phyloP scores from a whole-genome alignment of 2,888 invertebrate species.

The Dryocosmus kuriphilus region DNA sequence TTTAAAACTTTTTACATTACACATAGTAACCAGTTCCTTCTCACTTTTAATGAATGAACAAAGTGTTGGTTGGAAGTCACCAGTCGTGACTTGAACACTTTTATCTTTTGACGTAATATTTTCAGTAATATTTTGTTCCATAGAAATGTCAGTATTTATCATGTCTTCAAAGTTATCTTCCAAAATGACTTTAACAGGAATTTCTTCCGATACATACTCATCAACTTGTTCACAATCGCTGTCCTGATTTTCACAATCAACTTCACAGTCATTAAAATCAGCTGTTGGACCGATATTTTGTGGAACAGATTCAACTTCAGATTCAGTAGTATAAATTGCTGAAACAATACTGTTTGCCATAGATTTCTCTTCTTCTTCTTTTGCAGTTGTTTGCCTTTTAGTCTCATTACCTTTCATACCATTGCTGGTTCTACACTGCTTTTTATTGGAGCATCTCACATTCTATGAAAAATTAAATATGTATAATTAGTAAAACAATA shows the following conservation, averaged over 20 bases:
- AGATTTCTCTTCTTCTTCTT: constrained; percentile 20
- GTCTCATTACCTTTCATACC: constrained; percentile 16
- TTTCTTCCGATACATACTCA: background rate
- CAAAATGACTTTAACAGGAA: background rate
- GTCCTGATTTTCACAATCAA: constrained; percentile 39
- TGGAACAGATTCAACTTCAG: constrained; percentile 1
- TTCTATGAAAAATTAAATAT: background rate
- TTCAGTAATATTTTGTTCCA: background rate
- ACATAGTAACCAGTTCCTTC: background rate
- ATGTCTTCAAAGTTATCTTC: constrained; percentile 5
- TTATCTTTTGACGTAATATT: background rate
- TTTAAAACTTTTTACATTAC: constrained; percentile 41
- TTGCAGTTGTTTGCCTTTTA: constrained; percentile 7
- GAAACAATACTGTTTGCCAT: background rate
- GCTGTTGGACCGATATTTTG: background rate
- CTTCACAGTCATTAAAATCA: constrained; percentile 23
- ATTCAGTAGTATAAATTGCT: background rate
- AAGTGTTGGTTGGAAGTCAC: background rate
- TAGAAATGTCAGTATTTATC: too few relatives aligned
- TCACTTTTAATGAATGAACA: background rate
- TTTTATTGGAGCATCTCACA: background rate
- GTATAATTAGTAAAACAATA: background rate
- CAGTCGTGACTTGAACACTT: background rate
- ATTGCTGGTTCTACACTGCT: constrained; percentile 6
- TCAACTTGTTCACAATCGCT: constrained; percentile 37